phyloP scores from a whole-genome alignment of 2,797 vertebrate species.

The Varecia variegata region DNA sequence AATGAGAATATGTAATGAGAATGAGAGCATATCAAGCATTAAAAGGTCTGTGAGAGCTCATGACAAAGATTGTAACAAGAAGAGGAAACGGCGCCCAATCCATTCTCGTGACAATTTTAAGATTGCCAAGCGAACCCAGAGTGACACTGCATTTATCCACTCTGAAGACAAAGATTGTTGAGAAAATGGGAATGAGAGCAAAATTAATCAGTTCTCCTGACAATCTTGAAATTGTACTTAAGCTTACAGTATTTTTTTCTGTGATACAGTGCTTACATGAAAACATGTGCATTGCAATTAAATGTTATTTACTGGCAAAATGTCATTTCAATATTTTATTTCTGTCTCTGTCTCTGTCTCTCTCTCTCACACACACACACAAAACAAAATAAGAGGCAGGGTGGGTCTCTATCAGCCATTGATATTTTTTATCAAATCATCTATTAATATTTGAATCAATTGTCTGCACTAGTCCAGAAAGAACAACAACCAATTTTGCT shows the following conservation, averaged over 20 bases:
- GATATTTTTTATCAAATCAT: not conserved
- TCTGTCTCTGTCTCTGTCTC: not conserved
- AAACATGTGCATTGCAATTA: slow-evolving; percentile 48
- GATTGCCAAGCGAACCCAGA: slow-evolving; percentile 70
- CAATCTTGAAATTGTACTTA: slow-evolving; percentile 66
- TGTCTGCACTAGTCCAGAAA: not conserved
- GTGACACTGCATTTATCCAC: slow-evolving; percentile 78
- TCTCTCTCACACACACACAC: not conserved
- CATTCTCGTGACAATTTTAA: slow-evolving; percentile 79
- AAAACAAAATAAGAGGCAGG: not conserved
- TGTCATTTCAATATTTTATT: not conserved
- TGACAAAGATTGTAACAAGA: slow-evolving; percentile 81
- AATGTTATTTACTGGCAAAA: slow-evolving; percentile 38
- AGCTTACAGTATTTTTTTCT: slow-evolving; percentile 15
- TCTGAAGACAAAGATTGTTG: slow-evolving; percentile 71
- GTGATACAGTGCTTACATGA: slow-evolving; percentile 28
- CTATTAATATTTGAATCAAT: not conserved
- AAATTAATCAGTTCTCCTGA: slow-evolving; percentile 68
- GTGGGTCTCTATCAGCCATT: not conserved
- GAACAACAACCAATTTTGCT: not conserved
- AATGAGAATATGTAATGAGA: slow-evolving; percentile 84
- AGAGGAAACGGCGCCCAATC: slow-evolving; percentile 74
- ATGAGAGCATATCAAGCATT: slow-evolving; percentile 81
- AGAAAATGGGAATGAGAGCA: slow-evolving; percentile 74
- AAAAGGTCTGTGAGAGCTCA: slow-evolving; percentile 79